Evolutionary conservation across 2,888 invertebrate species (phyloP).

Genomic region (Hirtodrosophila histrioides): DNA sequence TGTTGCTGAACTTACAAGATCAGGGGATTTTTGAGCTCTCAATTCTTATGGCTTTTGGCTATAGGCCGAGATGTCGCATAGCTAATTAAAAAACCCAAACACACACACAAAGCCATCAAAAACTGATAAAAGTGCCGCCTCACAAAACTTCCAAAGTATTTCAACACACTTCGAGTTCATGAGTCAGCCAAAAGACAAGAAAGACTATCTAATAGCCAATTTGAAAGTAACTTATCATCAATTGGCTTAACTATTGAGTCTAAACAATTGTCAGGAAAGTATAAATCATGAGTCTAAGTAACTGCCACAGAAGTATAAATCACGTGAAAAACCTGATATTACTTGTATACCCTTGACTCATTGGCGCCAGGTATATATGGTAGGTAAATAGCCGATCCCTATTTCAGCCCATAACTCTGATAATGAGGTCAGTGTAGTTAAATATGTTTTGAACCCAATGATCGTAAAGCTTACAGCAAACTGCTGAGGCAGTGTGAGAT

Average conservation of each 20-base stretch:
- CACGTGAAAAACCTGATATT: conserved; percentile 2
- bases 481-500: background rate
- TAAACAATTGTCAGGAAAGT: too few species aligned
- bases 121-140: conserved; percentile 43
- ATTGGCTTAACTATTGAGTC: conserved; percentile 12
- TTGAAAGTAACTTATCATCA: conserved; percentile 6
- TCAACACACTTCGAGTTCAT: conserved; percentile 9
- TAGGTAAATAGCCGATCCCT: conserved; percentile 30
- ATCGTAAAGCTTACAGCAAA: conserved; percentile 15
- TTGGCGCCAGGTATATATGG: conserved; percentile 1
- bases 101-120: conserved; percentile 17
- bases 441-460: conserved; percentile 10
- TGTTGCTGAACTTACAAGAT: background rate
- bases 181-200: conserved; percentile 27
- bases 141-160: conserved; percentile 32
- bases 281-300: conserved; percentile 4
- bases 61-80: background rate
- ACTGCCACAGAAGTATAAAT: too few species aligned
- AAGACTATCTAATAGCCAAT: conserved; percentile 26
- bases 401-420: conserved; percentile 14
- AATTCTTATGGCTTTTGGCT: background rate
- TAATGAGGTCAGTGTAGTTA: conserved; percentile 21
- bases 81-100: conserved; percentile 54
- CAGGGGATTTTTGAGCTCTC: conserved; percentile 14
- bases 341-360: conserved; percentile 18